Conservation (phyloP, 2,888 invertebrate species). For the Drosophila neutralis region DNA sequence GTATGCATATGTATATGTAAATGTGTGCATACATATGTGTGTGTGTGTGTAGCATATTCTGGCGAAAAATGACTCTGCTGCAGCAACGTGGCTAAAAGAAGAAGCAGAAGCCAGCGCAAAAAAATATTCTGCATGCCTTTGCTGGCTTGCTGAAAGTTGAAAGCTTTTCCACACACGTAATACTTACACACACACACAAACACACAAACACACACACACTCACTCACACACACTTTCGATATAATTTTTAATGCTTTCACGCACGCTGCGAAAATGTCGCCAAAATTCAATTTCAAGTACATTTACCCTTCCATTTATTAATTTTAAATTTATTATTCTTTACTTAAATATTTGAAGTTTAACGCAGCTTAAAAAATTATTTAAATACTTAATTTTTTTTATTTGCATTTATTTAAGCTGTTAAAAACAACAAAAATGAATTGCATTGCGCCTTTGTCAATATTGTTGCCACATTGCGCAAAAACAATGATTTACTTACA, state of each 20-base stretch:
- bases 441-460: conserved; percentile 32
- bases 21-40: conserved; percentile 6
- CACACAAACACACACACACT: neutral
- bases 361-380: conserved; percentile 6
- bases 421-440: conserved; percentile 3
- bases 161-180: conserved; percentile 44
- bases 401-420: neutral
- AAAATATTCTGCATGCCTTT: conserved; percentile 35
- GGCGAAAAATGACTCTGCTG: conserved; percentile 23
- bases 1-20: conserved; percentile 23
- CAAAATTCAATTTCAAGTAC: conserved; percentile 43
- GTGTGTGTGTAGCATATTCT: conserved; percentile 8
- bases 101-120: conserved; percentile 3
- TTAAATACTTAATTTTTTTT: conserved; percentile 20
- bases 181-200: neutral
- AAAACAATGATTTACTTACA: conserved; percentile 53
- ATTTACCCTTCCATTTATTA: conserved; percentile 1
- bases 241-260: conserved; percentile 50
- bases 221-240: conserved; percentile 25
- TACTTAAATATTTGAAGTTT: neutral
- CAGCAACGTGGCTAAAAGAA: conserved; percentile 18
- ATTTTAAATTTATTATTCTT: neutral
- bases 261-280: conserved; percentile 21
- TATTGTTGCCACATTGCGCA: conserved; percentile 40
- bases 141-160: conserved; percentile 48